A percentile compares a stretch with the other conserved stretches of the same genome.
phyloP scores from a whole-genome alignment of 2,113 vertebrate species.

The Cyrtonyx montezumae region DNA sequence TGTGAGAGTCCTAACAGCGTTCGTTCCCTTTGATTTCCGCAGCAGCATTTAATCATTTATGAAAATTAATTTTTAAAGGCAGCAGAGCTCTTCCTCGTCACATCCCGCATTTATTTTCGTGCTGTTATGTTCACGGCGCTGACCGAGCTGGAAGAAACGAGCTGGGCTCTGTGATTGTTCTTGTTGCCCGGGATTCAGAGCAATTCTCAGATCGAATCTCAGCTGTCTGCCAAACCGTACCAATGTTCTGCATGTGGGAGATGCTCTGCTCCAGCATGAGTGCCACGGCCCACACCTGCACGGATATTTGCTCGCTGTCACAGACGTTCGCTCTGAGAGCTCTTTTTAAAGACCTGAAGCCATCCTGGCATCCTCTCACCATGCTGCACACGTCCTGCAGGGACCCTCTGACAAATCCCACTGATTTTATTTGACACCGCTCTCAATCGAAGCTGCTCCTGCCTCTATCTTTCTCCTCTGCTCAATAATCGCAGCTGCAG shows the following conservation, averaged over 20 bases:
- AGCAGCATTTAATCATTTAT: conserved; percentile 34
- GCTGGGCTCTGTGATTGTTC: neutral
- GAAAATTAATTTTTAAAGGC: conserved; percentile 40
- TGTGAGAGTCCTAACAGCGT: too few species aligned
- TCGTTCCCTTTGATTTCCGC: conserved; percentile 10
- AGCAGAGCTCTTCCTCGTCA: neutral
- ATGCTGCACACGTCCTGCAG: neutral
- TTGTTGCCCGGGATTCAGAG: conserved; percentile 1
- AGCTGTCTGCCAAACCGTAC: neutral
- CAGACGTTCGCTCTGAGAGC: neutral
- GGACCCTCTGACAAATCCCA: conserved; percentile 48
- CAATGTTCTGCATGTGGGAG: neutral
- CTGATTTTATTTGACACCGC: conserved; percentile 56
- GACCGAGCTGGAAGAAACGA: neutral
- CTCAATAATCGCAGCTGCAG: conserved; percentile 20
- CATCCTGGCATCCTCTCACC: neutral
- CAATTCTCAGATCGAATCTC: neutral
- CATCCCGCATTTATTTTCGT: neutral
- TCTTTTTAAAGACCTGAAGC: neutral
- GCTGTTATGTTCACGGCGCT: neutral
- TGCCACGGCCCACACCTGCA: neutral
- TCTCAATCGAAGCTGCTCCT: neutral
- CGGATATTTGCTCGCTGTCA: neutral
- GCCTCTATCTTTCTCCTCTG: neutral
- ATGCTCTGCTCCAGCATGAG: neutral